Evolutionary conservation across 1,140 invertebrate genomes (phyloP).

Genomic region (Oreohelix idahoensis): DNA sequence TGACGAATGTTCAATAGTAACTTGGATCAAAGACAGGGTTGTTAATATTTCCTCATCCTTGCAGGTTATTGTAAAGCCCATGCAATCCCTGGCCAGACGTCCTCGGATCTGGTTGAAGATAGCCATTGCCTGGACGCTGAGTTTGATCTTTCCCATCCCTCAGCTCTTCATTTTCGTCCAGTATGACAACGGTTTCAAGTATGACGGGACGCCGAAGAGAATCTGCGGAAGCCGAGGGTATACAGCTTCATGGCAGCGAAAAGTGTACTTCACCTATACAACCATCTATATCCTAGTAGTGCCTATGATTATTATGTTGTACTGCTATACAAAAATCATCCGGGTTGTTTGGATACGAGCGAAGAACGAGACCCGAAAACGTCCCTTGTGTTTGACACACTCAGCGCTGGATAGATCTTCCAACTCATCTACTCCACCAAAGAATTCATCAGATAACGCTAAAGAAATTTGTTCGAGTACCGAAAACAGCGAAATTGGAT

Average conservation of each 20-base stretch:
- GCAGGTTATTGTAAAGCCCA: constrained; percentile 66
- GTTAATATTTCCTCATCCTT: too few relatives aligned
- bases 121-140: constrained; percentile 70
- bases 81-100: constrained; percentile 62
- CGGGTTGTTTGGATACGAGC: constrained; percentile 70
- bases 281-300: constrained; percentile 73
- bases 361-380: constrained; percentile 2
- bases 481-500: not conserved
- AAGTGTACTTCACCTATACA: constrained; percentile 73
- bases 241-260: constrained; percentile 73
- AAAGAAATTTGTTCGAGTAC: not conserved
- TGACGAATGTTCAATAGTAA: too few relatives aligned
- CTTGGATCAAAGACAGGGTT: too few relatives aligned
- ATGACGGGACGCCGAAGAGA: constrained; percentile 53
- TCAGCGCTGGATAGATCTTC: not conserved
- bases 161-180: constrained; percentile 74
- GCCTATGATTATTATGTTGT: constrained; percentile 71
- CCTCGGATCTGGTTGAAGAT: constrained; percentile 70
- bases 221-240: constrained; percentile 72
- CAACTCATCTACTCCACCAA: not conserved
- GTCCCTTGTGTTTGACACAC: not conserved
- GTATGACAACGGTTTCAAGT: constrained; percentile 45
- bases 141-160: constrained; percentile 73
- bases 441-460: not conserved
- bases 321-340: constrained; percentile 73